Evolutionary conservation across 2,888 invertebrate genomes (phyloP).

Genomic region (Lasius fuliginosus): DNA sequence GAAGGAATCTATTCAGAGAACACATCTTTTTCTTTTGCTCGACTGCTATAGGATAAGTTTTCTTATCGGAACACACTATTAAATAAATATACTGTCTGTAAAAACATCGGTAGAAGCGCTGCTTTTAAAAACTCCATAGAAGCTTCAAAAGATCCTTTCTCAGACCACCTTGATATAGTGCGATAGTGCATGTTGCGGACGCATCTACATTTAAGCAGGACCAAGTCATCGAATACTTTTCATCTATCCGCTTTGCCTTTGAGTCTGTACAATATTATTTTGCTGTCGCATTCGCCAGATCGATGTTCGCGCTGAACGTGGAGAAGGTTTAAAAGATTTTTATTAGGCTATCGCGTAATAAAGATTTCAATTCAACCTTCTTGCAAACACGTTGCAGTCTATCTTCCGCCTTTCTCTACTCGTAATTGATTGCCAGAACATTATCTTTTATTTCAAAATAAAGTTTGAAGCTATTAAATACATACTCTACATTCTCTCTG

Average conservation of each 20-base stretch:
- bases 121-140: slow-evolving; percentile 16
- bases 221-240: slow-evolving; percentile 70
- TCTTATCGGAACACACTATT: slow-evolving; percentile 34
- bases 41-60: slow-evolving; percentile 15
- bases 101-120: slow-evolving; percentile 36
- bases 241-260: slow-evolving; percentile 54
- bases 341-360: slow-evolving; percentile 61
- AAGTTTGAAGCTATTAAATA: slow-evolving; percentile 18
- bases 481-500: not conserved
- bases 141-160: not conserved
- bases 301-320: slow-evolving; percentile 68
- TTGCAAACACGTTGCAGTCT: slow-evolving; percentile 60
- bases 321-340: slow-evolving; percentile 67
- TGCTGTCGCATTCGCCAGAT: slow-evolving; percentile 54
- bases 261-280: slow-evolving; percentile 60
- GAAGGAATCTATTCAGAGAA: slow-evolving; percentile 66
- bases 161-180: slow-evolving; percentile 32
- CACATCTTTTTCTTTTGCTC: slow-evolving; percentile 36
- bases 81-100: slow-evolving; percentile 66
- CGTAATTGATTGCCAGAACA: slow-evolving; percentile 43
- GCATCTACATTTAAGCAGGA: slow-evolving; percentile 74
- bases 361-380: slow-evolving; percentile 50
- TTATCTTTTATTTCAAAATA: not conserved
- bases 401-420: slow-evolving; percentile 44
- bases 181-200: slow-evolving; percentile 76